Percentiles rank a stretch among this genome's conserved stretches.
Evolutionary conservation across 2,888 invertebrate genomes (phyloP).

Genomic region (Polyommatus iphigenia): DNA sequence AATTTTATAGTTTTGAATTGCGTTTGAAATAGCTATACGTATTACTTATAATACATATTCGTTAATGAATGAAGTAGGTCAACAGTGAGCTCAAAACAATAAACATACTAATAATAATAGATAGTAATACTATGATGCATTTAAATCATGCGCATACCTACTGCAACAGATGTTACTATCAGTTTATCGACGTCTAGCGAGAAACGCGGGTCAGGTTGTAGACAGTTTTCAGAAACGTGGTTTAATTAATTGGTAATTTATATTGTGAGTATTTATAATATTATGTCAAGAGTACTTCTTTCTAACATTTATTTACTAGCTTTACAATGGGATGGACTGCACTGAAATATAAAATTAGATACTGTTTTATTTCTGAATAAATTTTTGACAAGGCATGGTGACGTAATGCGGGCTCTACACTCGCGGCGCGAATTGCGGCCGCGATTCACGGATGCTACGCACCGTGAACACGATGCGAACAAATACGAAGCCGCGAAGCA

Average conservation of each 20-base stretch:
- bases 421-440: too few relatives aligned
- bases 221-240: neutral
- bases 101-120: conserved; percentile 34
- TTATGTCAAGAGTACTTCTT: too few relatives aligned
- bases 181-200: neutral
- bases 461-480: too few relatives aligned
- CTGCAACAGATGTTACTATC: conserved; percentile 31
- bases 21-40: neutral
- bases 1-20: neutral
- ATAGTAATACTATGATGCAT: neutral
- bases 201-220: neutral
- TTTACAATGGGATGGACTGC: too few relatives aligned
- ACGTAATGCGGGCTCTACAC: too few relatives aligned
- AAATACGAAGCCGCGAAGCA: too few relatives aligned
- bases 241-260: neutral
- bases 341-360: too few relatives aligned
- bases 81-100: conserved; percentile 33
- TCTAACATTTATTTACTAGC: too few relatives aligned
- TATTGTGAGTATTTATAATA: too few relatives aligned
- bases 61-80: neutral
- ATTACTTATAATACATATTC: neutral
- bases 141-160: neutral
- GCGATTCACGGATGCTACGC: too few relatives aligned
- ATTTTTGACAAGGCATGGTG: too few relatives aligned
- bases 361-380: too few relatives aligned